Evolutionary conservation across 2,113 vertebrate species (phyloP).

Genomic region (Oreochromis aureus): DNA sequence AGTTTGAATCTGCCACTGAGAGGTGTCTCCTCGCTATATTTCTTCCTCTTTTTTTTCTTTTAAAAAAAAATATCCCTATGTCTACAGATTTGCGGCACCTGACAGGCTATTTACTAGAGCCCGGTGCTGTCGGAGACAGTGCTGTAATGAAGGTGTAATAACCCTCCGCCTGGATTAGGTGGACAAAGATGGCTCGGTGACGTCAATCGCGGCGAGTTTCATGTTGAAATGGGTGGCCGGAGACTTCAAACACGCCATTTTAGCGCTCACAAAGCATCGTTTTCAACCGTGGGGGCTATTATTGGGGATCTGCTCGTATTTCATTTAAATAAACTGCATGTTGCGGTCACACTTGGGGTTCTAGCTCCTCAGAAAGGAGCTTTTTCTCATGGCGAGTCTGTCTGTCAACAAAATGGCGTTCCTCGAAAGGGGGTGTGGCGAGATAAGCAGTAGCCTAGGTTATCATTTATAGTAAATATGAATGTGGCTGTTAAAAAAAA

Average conservation of each 20-base stretch:
- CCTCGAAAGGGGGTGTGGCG: conserved; percentile 58
- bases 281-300: not conserved
- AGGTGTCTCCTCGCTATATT: not conserved
- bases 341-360: not conserved
- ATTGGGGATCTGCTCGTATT: not conserved
- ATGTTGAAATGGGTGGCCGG: conserved; percentile 62
- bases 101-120: conserved; percentile 36
- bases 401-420: conserved; percentile 71
- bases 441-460: not conserved
- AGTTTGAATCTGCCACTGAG: conserved; percentile 3
- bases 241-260: not conserved
- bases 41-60: not conserved
- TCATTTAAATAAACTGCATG: not conserved
- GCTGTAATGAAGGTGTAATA: conserved; percentile 66
- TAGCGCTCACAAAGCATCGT: not conserved
- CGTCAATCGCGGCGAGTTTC: conserved; percentile 72
- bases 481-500: not conserved
- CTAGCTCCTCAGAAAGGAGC: not conserved
- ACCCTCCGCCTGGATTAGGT: conserved; percentile 65
- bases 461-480: not conserved
- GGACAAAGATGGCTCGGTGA: conserved; percentile 75
- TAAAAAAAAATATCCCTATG: not conserved
- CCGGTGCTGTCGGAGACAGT: conserved; percentile 49
- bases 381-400: conserved; percentile 18
- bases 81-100: conserved; percentile 39